Evolutionary conservation across 2,888 invertebrate genomes (phyloP), one percentile per base, ranked within the genome.

Genomic region (Stictocephala bisonia): DNA sequence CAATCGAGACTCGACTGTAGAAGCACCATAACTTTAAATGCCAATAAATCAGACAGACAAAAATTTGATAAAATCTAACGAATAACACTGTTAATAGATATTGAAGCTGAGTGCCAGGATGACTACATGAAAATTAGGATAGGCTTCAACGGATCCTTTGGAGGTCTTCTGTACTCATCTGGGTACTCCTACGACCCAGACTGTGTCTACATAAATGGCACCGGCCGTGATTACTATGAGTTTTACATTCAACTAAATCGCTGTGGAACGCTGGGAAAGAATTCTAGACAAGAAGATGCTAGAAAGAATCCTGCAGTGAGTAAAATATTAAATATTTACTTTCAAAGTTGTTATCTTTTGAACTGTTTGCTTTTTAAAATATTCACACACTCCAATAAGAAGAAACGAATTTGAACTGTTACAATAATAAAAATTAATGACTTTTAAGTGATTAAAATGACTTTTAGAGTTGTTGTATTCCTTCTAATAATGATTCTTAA

Each of bases 81-180:
- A n/a, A n/a, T n/a, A n/a, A n/a, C n/a, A 26, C 48, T 64, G 48
- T 78, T 86, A 85, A 50, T 87, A 96, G 96, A 96, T 86, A 95
- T 96, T 80, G 95, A 96, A 85, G 96, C 96, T 0, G 96, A 96
- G 84, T 96, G 96, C 81, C 96, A 96, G 84, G 96, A 96, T 82
- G 96, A 96, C 84, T 95, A 94, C 83, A 96, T 96, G 96, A 96
- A 96, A 85, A 96, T 96, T 75, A 87, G 95, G 76, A 92, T 96
- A 53, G 94, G 94, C 1, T 96, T 96, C 84, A 96, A 96, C 84
- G 96, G 96, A 18, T 93, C 95, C 0, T 96, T 96, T 81, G 88
- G 89, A 22, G 96, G 96, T 50, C 86, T 96, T 50, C 90, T 96
- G 26, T 96, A 96, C 85, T 96, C 95, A 0, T 94, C 96, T 82